Evolutionary conservation across 1,140 invertebrate species (phyloP), one percentile per base, ranked within the genome.

Genomic region (Catajapyx aquilonaris): DNA sequence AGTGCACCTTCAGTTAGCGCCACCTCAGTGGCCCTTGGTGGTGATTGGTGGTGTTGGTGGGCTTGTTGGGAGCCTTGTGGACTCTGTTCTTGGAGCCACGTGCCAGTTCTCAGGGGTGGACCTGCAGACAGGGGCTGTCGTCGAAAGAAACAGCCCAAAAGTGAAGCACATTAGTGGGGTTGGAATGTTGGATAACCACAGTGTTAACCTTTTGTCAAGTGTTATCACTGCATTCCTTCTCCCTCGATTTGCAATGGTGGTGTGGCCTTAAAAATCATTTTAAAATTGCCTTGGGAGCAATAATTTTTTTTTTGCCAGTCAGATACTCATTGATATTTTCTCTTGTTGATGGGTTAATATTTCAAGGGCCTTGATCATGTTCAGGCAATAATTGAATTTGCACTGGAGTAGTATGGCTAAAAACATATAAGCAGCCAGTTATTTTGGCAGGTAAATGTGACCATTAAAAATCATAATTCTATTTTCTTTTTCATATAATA

Each of bases 101-200:
- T 51, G 86, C 22, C 85, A 88, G 56, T 90, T 72, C 55, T 85
- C 81, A 45, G 85, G 81, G n/a, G 53, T 76, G 5, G 65, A 81
- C 52, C 64, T 66, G 45, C 48, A 52, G 31, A 64, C 66, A 33
- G 72, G 76, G 20, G 62, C 63, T 45, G 68, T 90, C 42, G 80
- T 85, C 0, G 74, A 83, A 39, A 60, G 65, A 22, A 73, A 78
- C 16, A 77, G 73, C 16, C 61, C 66, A 44, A 63, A 68, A 19
- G 67, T 88, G 1, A 69, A 68, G 39, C 69, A 83, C 50, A 81
- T 91, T 35, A 69, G 71, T 51, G 86, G 86, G 17, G 55, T 62
- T 39, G 64, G 69, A 44, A 55, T 88, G 31, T 54, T 93, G n/a
- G 83, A 90, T 52, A 91, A 91, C 55, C 81, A 90, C 48, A 76